phyloP scores from a whole-genome alignment of 2,113 vertebrate genomes.

The Bothrops jararaca region DNA sequence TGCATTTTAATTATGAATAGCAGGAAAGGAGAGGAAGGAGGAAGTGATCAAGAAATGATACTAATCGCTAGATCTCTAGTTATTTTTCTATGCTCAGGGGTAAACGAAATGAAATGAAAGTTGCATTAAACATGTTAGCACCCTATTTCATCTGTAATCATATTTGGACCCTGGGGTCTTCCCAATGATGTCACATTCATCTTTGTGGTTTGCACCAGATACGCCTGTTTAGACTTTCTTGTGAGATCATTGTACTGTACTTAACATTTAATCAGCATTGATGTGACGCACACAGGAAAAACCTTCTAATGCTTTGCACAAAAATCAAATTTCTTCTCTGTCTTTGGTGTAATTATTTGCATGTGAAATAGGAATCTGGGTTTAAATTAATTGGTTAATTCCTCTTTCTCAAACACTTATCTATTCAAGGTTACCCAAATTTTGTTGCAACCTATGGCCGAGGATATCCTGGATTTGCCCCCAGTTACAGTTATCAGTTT shows the following conservation, averaged over 20 bases:
- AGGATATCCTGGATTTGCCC: constrained; percentile 97
- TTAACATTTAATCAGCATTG: background rate
- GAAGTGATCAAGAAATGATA: background rate
- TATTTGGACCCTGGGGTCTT: background rate
- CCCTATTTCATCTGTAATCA: background rate
- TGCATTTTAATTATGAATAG: constrained; percentile 68
- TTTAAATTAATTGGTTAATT: background rate
- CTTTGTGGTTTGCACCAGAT: background rate
- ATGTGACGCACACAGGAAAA: background rate
- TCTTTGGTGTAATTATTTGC: background rate
- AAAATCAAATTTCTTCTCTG: constrained; percentile 1
- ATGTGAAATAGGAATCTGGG: background rate
- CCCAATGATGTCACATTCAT: background rate
- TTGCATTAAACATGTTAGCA: background rate
- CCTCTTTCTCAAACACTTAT: constrained; percentile 34
- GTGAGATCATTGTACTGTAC: background rate
- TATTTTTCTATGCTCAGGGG: background rate
- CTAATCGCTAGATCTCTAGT: background rate
- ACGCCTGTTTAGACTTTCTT: background rate
- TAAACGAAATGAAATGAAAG: constrained; percentile 29
- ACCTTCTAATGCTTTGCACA: background rate
- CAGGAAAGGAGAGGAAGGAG: constrained; percentile 21
- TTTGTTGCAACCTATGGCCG: constrained; percentile 97
- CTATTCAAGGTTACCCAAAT: constrained; percentile 92
- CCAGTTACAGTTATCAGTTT: constrained; percentile 99